Conservation (phyloP, 2,113 vertebrate genomes). For the Eclectus roratus region DNA sequence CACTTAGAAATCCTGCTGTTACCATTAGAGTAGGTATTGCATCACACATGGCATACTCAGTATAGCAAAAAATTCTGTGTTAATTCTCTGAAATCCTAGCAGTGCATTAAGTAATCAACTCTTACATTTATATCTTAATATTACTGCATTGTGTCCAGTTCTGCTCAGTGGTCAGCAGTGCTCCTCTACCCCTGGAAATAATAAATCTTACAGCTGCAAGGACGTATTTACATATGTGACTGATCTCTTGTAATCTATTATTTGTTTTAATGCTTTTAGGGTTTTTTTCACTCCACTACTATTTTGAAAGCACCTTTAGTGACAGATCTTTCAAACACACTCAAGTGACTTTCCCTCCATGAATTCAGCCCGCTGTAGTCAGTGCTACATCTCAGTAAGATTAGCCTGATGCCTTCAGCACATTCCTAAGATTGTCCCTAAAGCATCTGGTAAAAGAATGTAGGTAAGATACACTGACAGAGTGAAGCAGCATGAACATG, state of each 20-base stretch:
- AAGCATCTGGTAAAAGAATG: not conserved
- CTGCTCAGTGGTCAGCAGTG: not conserved
- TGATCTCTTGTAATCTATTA: not conserved
- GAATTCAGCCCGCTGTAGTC: not conserved
- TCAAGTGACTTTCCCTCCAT: not conserved
- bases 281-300: not conserved
- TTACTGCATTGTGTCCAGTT: not conserved
- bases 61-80: not conserved
- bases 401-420: not conserved
- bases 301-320: not conserved
- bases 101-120: not conserved
- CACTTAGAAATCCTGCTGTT: not conserved
- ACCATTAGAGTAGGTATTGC: not conserved
- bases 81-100: not conserved
- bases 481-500: not conserved
- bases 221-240: not conserved
- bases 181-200: not conserved
- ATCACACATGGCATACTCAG: not conserved
- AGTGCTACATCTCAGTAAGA: not conserved
- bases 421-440: not conserved
- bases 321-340: not conserved
- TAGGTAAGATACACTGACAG: not conserved
- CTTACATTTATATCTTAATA: not conserved
- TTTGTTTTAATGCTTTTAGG: not conserved
- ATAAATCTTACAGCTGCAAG: not conserved